Conservation (phyloP, 92 coral and sea anemone genomes). For the Ricordea florida region DNA sequence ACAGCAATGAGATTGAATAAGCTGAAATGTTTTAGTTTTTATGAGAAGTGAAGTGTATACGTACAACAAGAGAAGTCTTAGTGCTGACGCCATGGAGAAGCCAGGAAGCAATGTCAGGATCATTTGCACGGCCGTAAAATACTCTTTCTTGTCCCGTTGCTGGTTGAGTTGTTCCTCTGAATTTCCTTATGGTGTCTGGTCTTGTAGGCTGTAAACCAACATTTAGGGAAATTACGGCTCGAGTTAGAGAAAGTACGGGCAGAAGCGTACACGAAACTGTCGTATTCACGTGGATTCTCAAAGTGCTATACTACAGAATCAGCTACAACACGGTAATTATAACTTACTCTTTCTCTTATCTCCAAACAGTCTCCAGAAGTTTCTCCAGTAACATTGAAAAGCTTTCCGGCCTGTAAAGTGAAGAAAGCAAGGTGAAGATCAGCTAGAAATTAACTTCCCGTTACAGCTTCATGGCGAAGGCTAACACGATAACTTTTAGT, state of each 20-base stretch:
- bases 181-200: constrained; percentile 79
- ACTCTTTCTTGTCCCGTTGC: constrained; percentile 78
- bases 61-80: constrained; percentile 90
- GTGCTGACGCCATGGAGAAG: constrained; percentile 92
- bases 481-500: too few relatives aligned
- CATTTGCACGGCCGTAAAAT: constrained; percentile 96
- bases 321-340: background rate
- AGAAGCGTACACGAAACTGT: background rate
- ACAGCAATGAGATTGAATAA: too few relatives aligned
- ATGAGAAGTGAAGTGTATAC: background rate
- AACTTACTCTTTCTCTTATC: constrained; percentile 72
- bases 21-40: background rate
- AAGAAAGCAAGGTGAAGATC: background rate
- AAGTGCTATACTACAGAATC: too few relatives aligned
- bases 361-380: constrained; percentile 82
- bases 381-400: constrained; percentile 75
- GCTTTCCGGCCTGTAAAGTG: constrained; percentile 87
- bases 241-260: background rate
- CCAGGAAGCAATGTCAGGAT: constrained; percentile 76
- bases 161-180: constrained; percentile 82
- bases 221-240: background rate
- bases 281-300: background rate
- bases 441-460: too few relatives aligned
- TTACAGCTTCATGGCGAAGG: too few relatives aligned
- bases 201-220: constrained; percentile 61